Evolutionary conservation across 2,113 vertebrate species (phyloP).

Genomic region (Taurulus bubalis): DNA sequence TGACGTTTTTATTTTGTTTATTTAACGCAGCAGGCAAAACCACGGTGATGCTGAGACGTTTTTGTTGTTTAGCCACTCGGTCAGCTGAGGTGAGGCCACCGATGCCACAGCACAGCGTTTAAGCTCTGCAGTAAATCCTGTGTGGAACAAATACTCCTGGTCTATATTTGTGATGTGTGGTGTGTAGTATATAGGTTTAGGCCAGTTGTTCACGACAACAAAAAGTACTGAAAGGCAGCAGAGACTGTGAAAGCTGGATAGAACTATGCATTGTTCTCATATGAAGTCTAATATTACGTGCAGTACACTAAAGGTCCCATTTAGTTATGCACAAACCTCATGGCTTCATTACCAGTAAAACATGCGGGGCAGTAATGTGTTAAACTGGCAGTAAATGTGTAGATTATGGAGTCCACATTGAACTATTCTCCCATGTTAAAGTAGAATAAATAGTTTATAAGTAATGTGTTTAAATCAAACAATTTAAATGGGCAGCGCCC

Average conservation of each 20-base stretch:
- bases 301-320: background rate
- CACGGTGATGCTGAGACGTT: background rate
- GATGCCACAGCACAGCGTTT: background rate
- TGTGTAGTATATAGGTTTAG: background rate
- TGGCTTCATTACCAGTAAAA: background rate
- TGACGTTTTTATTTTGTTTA: background rate
- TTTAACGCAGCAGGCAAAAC: background rate
- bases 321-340: background rate
- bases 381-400: slow-evolving; percentile 3
- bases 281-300: background rate
- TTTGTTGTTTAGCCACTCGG: background rate
- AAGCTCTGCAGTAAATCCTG: slow-evolving; percentile 5
- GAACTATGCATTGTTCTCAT: background rate
- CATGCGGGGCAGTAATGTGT: background rate
- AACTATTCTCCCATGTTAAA: background rate
- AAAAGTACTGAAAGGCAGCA: background rate
- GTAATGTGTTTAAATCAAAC: background rate
- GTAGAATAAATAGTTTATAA: background rate
- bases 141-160: slow-evolving; percentile 5
- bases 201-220: background rate
- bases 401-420: background rate
- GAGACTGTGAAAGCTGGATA: background rate
- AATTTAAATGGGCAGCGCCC: background rate
- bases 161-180: background rate
- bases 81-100: slow-evolving; percentile 12